Percentiles rank a stretch among this genome's conserved stretches.
Evolutionary conservation across 2,113 vertebrate genomes (phyloP).

Genomic region (Platysternon megacephalum): DNA sequence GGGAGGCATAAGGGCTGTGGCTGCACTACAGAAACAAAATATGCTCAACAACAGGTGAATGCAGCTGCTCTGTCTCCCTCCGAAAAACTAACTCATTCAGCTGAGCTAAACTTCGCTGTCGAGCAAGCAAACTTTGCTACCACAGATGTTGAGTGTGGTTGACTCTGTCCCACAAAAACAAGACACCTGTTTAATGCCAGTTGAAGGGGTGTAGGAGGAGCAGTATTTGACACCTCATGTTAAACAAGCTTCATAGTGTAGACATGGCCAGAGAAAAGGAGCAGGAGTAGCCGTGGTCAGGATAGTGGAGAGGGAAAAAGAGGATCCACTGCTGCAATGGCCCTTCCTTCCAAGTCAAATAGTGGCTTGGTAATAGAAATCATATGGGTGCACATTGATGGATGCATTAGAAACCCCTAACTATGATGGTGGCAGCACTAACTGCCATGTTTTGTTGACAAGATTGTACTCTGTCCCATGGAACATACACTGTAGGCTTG

Average conservation of each 20-base stretch:
- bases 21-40: constrained; percentile 13
- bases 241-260: not conserved
- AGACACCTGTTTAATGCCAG: not conserved
- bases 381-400: not conserved
- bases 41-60: constrained; percentile 31
- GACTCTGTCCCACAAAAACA: not conserved
- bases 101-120: not conserved
- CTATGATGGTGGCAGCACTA: not conserved
- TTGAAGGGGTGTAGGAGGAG: not conserved
- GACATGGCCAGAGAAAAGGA: not conserved
- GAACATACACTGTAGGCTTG: not conserved
- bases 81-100: not conserved
- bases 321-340: not conserved
- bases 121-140: not conserved
- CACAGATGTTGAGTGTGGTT: not conserved
- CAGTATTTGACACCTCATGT: not conserved
- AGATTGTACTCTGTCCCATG: not conserved
- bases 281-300: not conserved
- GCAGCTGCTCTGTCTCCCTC: not conserved
- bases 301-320: not conserved
- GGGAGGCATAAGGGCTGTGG: constrained; percentile 19
- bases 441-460: not conserved
- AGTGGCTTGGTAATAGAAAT: not conserved
- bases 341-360: not conserved
- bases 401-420: not conserved